Evolutionary conservation across 1,140 invertebrate species (phyloP), one percentile per base, ranked within the genome.

Genomic region (Panagrolaimus sp.): DNA sequence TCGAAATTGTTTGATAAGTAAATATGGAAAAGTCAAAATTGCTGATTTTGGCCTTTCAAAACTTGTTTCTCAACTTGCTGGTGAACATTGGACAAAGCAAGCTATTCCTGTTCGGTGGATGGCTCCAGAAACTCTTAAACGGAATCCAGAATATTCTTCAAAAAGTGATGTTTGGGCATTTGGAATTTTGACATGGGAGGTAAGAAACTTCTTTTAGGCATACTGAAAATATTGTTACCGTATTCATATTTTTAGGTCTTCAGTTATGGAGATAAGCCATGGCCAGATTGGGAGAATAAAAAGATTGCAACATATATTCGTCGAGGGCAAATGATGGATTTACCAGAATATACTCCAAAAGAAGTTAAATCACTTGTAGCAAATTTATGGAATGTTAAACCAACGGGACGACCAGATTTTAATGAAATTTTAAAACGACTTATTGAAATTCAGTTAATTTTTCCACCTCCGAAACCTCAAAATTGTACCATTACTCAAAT

Each of bases 1-100:
- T 52, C 15, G 68, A 43, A 65, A 71, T 38, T 63, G 43, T 72
- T 32, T 71, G 43, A 55, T 67, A 15, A 17, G n/a, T 24, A 14
- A 45, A 12, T 63, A 43, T 45, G 71, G 72, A 8, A 10, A 17
- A 26, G 73, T 85, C 26, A 98, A 98, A 86, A 96, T 98, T 77
- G 93, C 93, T 0, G 95, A 97, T 84, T 98, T 98, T 84, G 94
- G 95, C 5, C 86, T 98, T 17, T 93, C 94, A 0, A 87, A 94
- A 76, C 93, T 96, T 83, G 90, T 97, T 45, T 90, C 92, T 78
- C 89, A 90, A 67, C 89, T 67, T 14, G 15, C 12, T 12, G 17
- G 17, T n/a, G 47, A 67, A 43, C 67, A 67, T 28, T 3, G 12
- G 10, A 26, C 17, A 12, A 55, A 32, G 17, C 14, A 10, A 10